Conservation (phyloP, 2,888 invertebrate species). For the Micoletzkya japonica region DNA sequence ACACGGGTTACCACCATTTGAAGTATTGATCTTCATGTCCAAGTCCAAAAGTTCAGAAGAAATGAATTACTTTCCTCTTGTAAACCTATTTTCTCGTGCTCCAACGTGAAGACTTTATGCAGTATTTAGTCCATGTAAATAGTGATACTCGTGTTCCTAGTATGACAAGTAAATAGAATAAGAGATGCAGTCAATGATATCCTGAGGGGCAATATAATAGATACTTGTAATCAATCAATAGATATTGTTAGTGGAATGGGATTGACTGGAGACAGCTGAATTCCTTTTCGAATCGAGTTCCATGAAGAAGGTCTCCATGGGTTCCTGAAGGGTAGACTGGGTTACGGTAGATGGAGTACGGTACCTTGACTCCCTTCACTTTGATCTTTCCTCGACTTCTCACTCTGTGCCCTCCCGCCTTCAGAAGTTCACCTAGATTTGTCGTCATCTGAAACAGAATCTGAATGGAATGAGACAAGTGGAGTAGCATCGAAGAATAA, state of each 20-base stretch:
- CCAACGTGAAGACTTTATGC: background rate
- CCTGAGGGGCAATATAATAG: no score
- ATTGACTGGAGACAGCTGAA: slow-evolving; percentile 35
- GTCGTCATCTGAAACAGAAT: slow-evolving; percentile 75
- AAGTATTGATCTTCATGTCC: no score
- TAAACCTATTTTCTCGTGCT: no score
- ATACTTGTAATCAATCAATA: no score
- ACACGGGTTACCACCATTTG: no score
- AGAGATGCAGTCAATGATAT: background rate
- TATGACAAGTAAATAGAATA: background rate
- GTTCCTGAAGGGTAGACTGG: slow-evolving; percentile 39
- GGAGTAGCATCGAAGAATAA: background rate
- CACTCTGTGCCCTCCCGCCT: slow-evolving; percentile 82
- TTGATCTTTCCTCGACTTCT: slow-evolving; percentile 88
- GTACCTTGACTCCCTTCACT: slow-evolving; percentile 77
- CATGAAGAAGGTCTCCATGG: slow-evolving; percentile 59
- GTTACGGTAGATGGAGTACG: background rate
- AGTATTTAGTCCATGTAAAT: background rate
- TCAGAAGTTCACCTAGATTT: slow-evolving; percentile 80
- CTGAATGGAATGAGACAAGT: background rate
- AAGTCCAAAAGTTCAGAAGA: no score
- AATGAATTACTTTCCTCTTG: no score
- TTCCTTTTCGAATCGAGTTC: slow-evolving; percentile 56
- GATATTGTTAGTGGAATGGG: slow-evolving; percentile 12
- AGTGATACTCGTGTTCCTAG: no score